Evolutionary conservation across 2,888 invertebrate species (phyloP).

Genomic region (Apamea monoglypha): DNA sequence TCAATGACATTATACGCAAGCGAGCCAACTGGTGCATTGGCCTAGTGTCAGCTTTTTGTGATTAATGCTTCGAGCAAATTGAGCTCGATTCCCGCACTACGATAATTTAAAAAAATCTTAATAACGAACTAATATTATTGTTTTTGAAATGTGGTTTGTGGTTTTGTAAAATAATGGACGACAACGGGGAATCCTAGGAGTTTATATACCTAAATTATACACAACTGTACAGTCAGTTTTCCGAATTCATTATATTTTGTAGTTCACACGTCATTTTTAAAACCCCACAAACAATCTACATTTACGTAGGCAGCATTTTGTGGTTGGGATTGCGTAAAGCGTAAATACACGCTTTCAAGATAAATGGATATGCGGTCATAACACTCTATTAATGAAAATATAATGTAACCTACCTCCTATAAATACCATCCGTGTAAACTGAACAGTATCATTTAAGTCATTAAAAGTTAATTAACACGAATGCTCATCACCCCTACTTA

Average conservation of each 20-base stretch:
- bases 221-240: not conserved
- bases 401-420: constrained; percentile 24
- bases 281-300: constrained; percentile 7
- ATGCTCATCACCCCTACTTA: constrained; percentile 1
- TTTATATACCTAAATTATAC: not conserved
- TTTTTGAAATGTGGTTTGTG: constrained; percentile 11
- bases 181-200: not conserved
- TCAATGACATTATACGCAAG: constrained; percentile 43
- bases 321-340: constrained; percentile 24
- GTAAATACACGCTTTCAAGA: constrained; percentile 29
- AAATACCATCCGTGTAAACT: constrained; percentile 16
- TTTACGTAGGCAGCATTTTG: constrained; percentile 34
- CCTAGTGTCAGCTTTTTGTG: constrained; percentile 47
- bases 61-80: constrained; percentile 39
- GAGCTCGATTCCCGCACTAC: constrained; percentile 23
- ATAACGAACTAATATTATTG: not conserved
- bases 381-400: constrained; percentile 38
- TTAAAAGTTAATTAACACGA: constrained; percentile 21
- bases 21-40: constrained; percentile 51
- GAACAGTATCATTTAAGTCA: not conserved
- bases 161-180: not conserved
- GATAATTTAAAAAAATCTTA: not conserved
- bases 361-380: constrained; percentile 52
- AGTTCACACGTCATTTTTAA: constrained; percentile 17
- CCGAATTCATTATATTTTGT: not conserved